Evolutionary conservation across 2,113 vertebrate genomes (phyloP), one percentile per base, ranked within the genome.

Genomic region (Boleophthalmus pectinirostris): DNA sequence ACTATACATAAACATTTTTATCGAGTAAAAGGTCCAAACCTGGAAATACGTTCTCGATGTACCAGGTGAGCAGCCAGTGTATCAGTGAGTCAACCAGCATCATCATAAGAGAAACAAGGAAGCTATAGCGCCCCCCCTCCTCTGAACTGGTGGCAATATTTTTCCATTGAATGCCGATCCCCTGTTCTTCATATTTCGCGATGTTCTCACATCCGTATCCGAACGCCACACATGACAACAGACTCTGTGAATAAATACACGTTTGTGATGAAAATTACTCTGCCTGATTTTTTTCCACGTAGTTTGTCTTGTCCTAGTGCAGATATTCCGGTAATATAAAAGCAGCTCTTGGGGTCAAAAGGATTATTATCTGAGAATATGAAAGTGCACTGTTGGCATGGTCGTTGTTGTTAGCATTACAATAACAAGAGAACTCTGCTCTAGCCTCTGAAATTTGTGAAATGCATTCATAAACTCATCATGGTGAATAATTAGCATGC

Each of bases 41-140:
- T 96, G 98, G 98, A 73, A 96, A 98, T 72, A 99, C 94, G 0
- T 96, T 95, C 80, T 99, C 97, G 20, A 98, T 97, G 91, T 99
- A 99, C 96, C 97, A 98, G 0, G 97, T 98, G 91, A 98, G 94
- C 33, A 95, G 77, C 54, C 95, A 95, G 68, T 99, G 97, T 0
- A 99, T 61, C 35, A 92, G 75, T 1, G 95, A 81, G 29, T 99
- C 97, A 0, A 96, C 78, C 3, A 99, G 86, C 97, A 99, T 98
- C 94, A 99, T 97, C 82, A 90, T 57, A 24, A 95, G 92, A 0
- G 97, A 96, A 0, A 94, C 89, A 16, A 95, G 88, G 75, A 99
- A 95, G 87, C 87, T 97, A 89, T 97, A 98, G 71, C 85, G 87
- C 1, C 95, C 94, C 23, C 94, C 94, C 53, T 97, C 94, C 66